These are phyloP conservation scores for Mastomys natalensis DNA, from an alignment of 2,113 vertebrate genomes.

Conservation along the genomic window DNA sequence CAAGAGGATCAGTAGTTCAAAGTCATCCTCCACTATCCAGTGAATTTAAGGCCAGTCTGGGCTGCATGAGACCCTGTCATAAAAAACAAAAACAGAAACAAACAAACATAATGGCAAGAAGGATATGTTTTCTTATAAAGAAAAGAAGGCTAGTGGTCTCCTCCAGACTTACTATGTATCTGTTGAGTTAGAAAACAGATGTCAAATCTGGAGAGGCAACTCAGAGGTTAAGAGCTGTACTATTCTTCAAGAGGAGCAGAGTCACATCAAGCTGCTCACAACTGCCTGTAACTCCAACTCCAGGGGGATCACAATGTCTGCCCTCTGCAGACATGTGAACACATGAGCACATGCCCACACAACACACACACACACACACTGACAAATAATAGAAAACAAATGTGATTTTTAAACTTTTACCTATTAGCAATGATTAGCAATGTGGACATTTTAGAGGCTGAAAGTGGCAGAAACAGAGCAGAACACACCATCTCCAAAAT, in stretches of 20 bases:
- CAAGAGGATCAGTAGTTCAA: neutral
- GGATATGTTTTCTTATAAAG: neutral
- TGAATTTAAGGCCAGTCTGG: neutral
- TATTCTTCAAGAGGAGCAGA: neutral
- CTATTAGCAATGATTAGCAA: neutral
- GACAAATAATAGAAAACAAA: neutral
- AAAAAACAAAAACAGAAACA: neutral
- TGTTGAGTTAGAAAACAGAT: neutral
- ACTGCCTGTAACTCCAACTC: neutral
- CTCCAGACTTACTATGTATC: neutral
- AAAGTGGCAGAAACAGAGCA: neutral
- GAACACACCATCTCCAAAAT: neutral
- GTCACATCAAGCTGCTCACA: neutral
- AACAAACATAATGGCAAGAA: neutral
- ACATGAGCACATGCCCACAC: neutral
- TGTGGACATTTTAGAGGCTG: neutral
- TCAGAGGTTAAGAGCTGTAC: neutral
- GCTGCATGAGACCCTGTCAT: neutral
- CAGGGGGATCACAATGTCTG: neutral
- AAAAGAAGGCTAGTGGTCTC: neutral
- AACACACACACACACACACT: neutral
- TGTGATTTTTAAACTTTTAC: neutral
- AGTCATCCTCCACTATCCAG: neutral
- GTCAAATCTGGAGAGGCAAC: neutral
- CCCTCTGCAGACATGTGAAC: neutral